Conservation (phyloP, 2,797 vertebrate species). For the Sorex maritimensis region DNA sequence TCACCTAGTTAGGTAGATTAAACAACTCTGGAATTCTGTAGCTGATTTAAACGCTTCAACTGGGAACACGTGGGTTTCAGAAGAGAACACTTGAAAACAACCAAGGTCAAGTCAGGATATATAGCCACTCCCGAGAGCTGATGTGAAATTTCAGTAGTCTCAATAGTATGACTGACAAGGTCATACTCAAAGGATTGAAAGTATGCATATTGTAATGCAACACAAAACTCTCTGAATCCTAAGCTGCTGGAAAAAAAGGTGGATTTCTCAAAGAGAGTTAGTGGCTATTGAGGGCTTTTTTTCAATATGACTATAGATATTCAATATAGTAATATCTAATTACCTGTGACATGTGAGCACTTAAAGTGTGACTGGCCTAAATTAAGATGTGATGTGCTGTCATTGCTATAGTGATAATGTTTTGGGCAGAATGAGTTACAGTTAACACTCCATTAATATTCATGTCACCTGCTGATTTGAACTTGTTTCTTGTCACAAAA, state of each 20-base stretch:
- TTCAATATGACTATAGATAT: background rate
- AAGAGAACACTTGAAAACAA: background rate
- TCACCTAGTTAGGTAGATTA: background rate
- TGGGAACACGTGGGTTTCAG: background rate
- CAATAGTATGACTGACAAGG: background rate
- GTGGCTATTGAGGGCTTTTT: background rate
- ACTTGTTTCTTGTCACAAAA: background rate
- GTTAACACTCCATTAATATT: background rate
- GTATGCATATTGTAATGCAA: background rate
- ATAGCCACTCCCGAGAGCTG: background rate
- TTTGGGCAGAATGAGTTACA: background rate
- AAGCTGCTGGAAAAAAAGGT: background rate
- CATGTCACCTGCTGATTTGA: slow-evolving; percentile 10
- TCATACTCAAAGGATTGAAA: background rate
- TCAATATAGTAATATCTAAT: background rate
- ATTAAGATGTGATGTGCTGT: background rate
- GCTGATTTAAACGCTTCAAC: background rate
- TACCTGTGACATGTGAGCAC: background rate
- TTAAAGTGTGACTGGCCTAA: background rate
- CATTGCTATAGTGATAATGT: background rate
- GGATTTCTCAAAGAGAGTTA: background rate
- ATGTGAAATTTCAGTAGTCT: background rate
- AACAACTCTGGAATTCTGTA: background rate
- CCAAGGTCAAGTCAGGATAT: background rate
- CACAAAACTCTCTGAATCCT: background rate